Evolutionary conservation across 2,888 invertebrate species (phyloP).

Genomic region (Lasioglossum marginatum): DNA sequence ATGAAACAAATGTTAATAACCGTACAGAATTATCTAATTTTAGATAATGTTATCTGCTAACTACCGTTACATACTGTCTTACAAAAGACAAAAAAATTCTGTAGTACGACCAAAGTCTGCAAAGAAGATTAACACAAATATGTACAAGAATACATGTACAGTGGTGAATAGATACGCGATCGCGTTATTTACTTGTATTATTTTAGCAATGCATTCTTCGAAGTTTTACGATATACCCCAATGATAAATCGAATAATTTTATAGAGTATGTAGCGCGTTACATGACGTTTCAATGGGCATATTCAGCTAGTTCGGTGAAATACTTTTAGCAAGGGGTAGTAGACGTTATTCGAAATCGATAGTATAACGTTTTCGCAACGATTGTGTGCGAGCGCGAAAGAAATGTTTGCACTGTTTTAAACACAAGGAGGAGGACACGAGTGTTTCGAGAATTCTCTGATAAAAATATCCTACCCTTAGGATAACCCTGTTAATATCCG

Average conservation of each 20-base stretch:
- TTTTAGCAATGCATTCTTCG: neutral
- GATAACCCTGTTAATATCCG: constrained; percentile 50
- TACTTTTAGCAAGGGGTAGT: constrained; percentile 7
- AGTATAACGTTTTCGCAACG: constrained; percentile 18
- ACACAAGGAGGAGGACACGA: neutral
- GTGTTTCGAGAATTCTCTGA: neutral
- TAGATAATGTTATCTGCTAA: neutral
- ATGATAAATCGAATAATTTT: neutral
- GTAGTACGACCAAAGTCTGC: neutral
- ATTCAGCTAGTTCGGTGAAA: neutral
- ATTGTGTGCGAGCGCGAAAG: neutral
- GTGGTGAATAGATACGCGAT: neutral
- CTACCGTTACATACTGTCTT: neutral
- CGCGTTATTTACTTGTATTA: neutral
- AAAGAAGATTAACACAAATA: neutral
- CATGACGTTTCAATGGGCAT: neutral
- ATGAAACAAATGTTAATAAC: neutral
- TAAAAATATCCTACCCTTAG: constrained; percentile 47
- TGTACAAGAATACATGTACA: neutral
- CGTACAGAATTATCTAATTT: neutral
- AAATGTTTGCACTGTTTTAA: neutral
- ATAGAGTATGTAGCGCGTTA: neutral
- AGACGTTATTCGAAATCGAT: constrained; percentile 46
- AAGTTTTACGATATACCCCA: neutral
- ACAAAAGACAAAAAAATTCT: neutral